Base-by-base conservation (phyloP, 2,888 invertebrate genomes). In the Caenorhabditis zanzibari region DNA sequence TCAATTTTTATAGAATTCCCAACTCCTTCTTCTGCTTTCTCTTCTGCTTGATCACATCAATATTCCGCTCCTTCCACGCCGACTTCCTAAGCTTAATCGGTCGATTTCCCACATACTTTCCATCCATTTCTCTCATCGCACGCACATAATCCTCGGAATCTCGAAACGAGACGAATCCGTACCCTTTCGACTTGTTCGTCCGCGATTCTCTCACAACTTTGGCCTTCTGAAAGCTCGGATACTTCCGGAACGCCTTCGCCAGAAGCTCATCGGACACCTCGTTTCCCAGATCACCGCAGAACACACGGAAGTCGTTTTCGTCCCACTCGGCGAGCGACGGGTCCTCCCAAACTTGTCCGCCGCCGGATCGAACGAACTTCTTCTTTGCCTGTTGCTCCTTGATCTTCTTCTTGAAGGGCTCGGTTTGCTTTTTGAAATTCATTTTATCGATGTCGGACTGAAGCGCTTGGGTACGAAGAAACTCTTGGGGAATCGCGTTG, bases 81-180 rank as follows among this genome's bases (percentile, higher is more conserved):
- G 98, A 98, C 94, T 99, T 99, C 26, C 98, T 94, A 75, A 99
- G 93, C 93, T 99, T 99, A 85, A 99, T 99, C 0, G 99, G 99
- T 49, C 99, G 95, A 92, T 98, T 98, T 80, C 99, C 99, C 0
- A 99, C 99, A 93, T 99, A 99, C 80, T 97, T 96, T 22, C 98
- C 99, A 93, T 99, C 98, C 96, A 99, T 97, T 94, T 99, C 99
- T 92, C 98, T 96, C 96, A 98, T 98, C 10, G 99, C 99, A 90
- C 96, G 95, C 72, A 97, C 97, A 92, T 98, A 99, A 93, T 99
- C 99, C 41, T 91, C 91, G 44, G 91, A 90, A 26, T 88, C 86
- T 91, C 96, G 96, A 93, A 99, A 99, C 92, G 98, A 98, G 86
- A 98, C 96, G 93, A 99, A 99, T 0, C 99, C 99, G 93, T 97